Evolutionary conservation across 2,797 vertebrate genomes (phyloP).

Genomic region (Lutjanus campechanus): DNA sequence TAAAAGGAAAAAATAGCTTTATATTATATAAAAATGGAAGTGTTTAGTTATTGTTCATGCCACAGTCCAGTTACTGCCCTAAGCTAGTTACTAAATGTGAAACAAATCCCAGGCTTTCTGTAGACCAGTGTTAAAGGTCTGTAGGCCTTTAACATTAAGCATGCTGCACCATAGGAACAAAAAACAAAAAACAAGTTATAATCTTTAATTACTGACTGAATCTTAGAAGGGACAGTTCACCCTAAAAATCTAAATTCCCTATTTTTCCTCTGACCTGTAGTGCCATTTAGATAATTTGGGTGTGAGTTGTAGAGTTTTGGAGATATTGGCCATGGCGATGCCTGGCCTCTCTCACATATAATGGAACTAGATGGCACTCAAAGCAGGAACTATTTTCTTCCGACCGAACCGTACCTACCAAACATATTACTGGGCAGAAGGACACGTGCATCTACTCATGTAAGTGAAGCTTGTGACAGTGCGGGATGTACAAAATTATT

Average conservation of each 20-base stretch:
- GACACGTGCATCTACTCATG: no score
- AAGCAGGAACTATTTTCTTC: no score
- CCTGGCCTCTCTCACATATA: no score
- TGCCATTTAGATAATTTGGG: no score
- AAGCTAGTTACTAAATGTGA: neutral
- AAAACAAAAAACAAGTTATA: neutral
- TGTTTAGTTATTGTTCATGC: neutral
- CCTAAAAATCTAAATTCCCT: no score
- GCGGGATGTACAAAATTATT: neutral
- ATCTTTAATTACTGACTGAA: neutral
- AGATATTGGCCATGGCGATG: no score
- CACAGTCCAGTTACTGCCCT: neutral
- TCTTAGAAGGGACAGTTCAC: neutral
- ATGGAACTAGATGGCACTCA: no score
- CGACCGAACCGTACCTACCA: no score
- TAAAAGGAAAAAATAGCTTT: neutral
- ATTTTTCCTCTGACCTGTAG: no score
- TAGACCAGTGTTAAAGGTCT: neutral
- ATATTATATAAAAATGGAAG: neutral
- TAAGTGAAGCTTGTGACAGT: no score
- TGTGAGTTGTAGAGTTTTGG: no score
- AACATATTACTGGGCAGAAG: no score
- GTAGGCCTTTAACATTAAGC: neutral
- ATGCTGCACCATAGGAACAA: neutral
- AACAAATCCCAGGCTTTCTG: neutral